Base-by-base conservation (phyloP, 2,888 invertebrate species). In the Xestia ashworthii region DNA sequence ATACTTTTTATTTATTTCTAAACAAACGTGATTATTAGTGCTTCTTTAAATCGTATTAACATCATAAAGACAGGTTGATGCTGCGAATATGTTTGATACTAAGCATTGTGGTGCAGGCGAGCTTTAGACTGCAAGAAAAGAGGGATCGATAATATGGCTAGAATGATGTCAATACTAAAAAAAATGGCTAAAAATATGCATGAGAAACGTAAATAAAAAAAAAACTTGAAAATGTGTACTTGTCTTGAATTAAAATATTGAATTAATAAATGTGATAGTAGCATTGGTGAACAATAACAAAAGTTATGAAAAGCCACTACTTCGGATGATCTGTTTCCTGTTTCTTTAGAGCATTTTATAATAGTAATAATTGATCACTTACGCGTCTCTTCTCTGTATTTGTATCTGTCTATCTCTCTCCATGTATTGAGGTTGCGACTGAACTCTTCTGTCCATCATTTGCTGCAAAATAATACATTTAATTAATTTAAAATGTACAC, bases 361-460 rank as follows among this genome's bases (percentile, higher is more conserved):
- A 71, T 44, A 32, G 32, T 32, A 16, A 53, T 12, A 46, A 16
- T 60, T 41, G 0, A 3, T 53, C 58, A 90, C 90, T 88, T 75
- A 95, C 94, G 92, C 92, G 76, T 95, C 94, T 87, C 95, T 91
- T 71, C 91, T 92, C 70, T 94, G 94, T 84, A 93, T 87, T 44
- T 90, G 92, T 55, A 94, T 92, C 84, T 95, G 96, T 83, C 94
- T 92, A 75, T 95, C 94, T 78, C 94, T 92, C 79, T 96, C 93
- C 71, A 95, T 90, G 69, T 95, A 96, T 74, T 96, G 96, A 25
- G 94, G 94, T 78, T 97, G 96, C 25, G 88, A 80, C 76, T 93
- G 93, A 60, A 93, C 93, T 83, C 94, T 91, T 78, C 95, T 91
- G 58, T 96, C 95, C 65, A 96, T 89, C 80, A 97, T 96, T 85